A percentile compares a stretch with the other conserved stretches of the same genome.
Conservation (phyloP, 2,113 vertebrate genomes). For the Pseudorhombus dupliciocellatus region DNA sequence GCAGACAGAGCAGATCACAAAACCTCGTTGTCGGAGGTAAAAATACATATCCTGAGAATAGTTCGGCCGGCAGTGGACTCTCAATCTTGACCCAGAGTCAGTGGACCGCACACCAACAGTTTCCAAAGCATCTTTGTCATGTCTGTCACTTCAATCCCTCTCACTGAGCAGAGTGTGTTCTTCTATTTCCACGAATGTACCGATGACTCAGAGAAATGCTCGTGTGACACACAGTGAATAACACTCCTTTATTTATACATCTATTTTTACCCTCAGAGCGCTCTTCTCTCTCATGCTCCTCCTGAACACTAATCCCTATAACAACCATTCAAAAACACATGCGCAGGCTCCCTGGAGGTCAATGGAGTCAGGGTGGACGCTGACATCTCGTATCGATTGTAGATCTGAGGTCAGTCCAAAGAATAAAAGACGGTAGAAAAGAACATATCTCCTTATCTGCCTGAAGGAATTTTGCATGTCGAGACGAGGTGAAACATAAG, state of each 20-base stretch:
- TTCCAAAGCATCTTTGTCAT: background rate
- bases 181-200: background rate
- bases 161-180: background rate
- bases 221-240: background rate
- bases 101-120: background rate
- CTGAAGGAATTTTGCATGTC: too few species aligned
- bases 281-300: too few species aligned
- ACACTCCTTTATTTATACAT: background rate
- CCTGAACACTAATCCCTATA: too few species aligned
- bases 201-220: background rate
- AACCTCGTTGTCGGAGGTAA: too few species aligned
- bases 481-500: too few species aligned
- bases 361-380: background rate
- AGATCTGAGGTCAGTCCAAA: background rate
- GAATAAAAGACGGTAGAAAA: too few species aligned
- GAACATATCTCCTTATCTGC: too few species aligned
- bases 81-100: background rate
- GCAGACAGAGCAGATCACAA: too few species aligned
- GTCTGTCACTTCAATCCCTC: background rate
- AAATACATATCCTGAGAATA: background rate
- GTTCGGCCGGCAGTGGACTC: background rate
- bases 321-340: too few species aligned
- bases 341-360: background rate
- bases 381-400: background rate
- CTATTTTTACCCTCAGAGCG: too few species aligned